Evolutionary conservation across 2,113 vertebrate species (phyloP).

Genomic region (Prunella fulvescens): DNA sequence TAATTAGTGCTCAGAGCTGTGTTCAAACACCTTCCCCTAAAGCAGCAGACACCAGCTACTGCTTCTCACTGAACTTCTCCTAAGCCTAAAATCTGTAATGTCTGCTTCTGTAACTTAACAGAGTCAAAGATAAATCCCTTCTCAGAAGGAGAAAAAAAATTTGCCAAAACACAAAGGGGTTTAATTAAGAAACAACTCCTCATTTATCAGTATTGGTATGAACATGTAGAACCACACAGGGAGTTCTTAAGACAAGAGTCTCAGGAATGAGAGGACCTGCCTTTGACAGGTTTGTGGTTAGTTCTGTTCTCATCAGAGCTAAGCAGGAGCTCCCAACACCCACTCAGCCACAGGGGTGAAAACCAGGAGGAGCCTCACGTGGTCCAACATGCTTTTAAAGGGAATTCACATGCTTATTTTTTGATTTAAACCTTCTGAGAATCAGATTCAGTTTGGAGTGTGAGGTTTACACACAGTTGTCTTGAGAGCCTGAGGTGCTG

Average conservation of each 20-base stretch:
- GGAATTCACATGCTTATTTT: background rate
- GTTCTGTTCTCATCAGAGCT: background rate
- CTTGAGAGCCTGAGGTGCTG: background rate
- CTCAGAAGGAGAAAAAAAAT: background rate
- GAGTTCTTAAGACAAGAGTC: background rate
- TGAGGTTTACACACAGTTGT: background rate
- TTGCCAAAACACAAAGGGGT: background rate
- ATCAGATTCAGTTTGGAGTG: background rate
- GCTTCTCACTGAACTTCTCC: background rate
- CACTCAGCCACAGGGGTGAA: background rate
- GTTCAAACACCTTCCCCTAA: background rate
- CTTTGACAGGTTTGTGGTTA: background rate
- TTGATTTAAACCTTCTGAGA: background rate
- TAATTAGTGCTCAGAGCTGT: background rate
- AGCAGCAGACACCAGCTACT: background rate
- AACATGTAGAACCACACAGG: background rate
- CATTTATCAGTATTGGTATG: background rate
- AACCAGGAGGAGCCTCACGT: fast-evolving
- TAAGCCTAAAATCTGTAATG: background rate
- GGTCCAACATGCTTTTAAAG: background rate
- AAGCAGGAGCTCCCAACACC: background rate
- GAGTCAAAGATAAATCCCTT: background rate
- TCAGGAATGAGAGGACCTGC: background rate
- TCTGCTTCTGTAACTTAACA: background rate
- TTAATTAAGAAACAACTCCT: background rate